phyloP scores from a whole-genome alignment of 2,113 vertebrate genomes.

The Bungarus multicinctus region DNA sequence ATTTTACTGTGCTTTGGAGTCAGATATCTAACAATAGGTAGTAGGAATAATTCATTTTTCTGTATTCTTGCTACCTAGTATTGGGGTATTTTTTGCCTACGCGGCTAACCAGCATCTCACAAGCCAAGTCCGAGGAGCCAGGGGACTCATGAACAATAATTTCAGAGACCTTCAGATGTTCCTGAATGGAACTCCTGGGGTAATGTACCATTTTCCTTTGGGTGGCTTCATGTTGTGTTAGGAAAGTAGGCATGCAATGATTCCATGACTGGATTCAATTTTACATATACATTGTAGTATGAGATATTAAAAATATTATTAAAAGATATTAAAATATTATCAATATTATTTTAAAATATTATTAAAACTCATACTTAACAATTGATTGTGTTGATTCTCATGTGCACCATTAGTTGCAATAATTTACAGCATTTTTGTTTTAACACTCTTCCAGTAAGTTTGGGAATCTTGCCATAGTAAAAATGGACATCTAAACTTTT shows the following conservation, averaged over 20 bases:
- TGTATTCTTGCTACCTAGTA: constrained; percentile 64
- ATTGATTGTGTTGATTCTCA: not conserved
- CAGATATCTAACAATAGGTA: not conserved
- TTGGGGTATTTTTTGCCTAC: constrained; percentile 86
- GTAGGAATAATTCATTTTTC: not conserved
- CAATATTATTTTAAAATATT: not conserved
- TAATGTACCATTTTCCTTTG: constrained; percentile 59
- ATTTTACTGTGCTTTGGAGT: not conserved
- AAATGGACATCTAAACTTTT: not conserved
- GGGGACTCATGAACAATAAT: constrained; percentile 84
- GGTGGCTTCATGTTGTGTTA: not conserved
- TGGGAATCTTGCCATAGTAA: not conserved
- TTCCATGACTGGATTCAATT: not conserved
- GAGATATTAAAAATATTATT: not conserved
- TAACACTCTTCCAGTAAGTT: not conserved
- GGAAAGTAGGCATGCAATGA: not conserved
- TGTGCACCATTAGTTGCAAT: not conserved
- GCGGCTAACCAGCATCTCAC: constrained; percentile 88
- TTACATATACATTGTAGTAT: not conserved
- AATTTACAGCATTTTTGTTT: not conserved
- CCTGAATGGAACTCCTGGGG: constrained; percentile 79
- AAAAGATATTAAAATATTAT: not conserved
- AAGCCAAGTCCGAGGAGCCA: constrained; percentile 78
- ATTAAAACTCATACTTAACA: not conserved
- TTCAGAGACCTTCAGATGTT: constrained; percentile 86